Evolutionary conservation across 2,888 invertebrate genomes (phyloP), one percentile per base, ranked within the genome.

Genomic region (Anthophora plumipes): DNA sequence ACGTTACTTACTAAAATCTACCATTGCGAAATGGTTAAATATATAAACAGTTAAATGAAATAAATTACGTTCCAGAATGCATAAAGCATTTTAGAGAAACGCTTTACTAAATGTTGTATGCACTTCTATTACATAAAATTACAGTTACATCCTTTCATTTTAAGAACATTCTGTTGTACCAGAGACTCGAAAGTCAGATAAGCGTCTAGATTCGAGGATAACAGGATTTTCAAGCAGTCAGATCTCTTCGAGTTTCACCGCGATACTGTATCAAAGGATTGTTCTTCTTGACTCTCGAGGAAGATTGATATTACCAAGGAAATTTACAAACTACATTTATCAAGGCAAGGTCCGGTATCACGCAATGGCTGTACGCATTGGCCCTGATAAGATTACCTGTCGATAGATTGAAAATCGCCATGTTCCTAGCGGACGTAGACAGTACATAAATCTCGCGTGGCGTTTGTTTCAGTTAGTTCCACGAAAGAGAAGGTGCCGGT

Each of bases 401-500:
- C 78, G 80, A 77, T 67, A 39, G 79, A 78, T 68, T 41, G 61
- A 25, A 55, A 71, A 79, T 80, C 67, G 80, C 72, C n/a, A 59
- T 67, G 66, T 46, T 57, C 39, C 63, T 12, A 37, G 14, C 22
- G 37, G 39, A 25, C 41, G 39, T 61, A 43, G 66, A 77, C 60
- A 46, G 50, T 50, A 41, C 43, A 80, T 72, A 80, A 80, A 78
- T 71, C 79, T 71, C 57, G 31, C 6, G 0, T 7, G 54, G 17
- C 59, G 77, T 77, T 77, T 68, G 77, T 66, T 80, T 61, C 55
- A 59, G 48, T 71, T 77, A 37, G 50, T 61, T 77, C 48, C 50
- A 6, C 48, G 60, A n/a, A 66, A 57, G 25, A 41, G 61, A 61
- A 77, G 70, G 71, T 59, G 52, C 64, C 59, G 57, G 41, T 31